Conservation (phyloP, 2,113 vertebrate species). For the Anser brachyrhynchus region DNA sequence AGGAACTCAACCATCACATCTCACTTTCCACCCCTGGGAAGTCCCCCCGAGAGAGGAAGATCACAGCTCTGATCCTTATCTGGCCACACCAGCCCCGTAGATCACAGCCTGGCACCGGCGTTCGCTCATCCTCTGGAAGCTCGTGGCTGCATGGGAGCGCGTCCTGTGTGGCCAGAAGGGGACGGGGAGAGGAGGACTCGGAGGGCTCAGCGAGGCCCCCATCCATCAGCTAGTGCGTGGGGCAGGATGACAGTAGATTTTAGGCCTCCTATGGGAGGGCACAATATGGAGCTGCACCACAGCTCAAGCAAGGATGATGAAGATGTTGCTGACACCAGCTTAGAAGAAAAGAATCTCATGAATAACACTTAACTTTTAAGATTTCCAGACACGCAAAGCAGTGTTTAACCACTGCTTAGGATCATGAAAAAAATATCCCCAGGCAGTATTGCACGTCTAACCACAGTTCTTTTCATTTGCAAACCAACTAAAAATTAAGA, state of each 20-base stretch:
- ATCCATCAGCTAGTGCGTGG: not conserved
- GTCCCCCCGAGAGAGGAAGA: not conserved
- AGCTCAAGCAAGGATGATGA: not conserved
- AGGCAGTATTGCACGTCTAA: not conserved
- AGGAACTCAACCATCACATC: not conserved
- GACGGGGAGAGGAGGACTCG: not conserved
- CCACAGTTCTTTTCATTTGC: not conserved
- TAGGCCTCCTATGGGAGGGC: not conserved
- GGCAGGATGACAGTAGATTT: not conserved
- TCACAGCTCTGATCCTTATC: not conserved
- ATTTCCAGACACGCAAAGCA: not conserved
- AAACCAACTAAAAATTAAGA: constrained; percentile 22
- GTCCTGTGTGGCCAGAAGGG: not conserved
- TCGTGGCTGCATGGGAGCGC: not conserved
- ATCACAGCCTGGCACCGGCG: not conserved
- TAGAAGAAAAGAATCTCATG: not conserved
- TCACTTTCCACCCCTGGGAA: not conserved
- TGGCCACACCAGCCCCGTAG: not conserved
- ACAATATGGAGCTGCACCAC: not conserved
- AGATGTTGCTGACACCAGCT: not conserved
- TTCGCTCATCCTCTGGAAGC: not conserved
- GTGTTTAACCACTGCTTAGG: constrained; percentile 13
- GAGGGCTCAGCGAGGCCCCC: not conserved
- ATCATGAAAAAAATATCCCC: constrained; percentile 19
- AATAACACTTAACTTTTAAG: not conserved